A percentile compares a stretch with the other conserved stretches of the same genome.
These are phyloP conservation scores for Panurus biarmicus DNA, from an alignment of 2,113 vertebrate species.

Conservation along the genomic window DNA sequence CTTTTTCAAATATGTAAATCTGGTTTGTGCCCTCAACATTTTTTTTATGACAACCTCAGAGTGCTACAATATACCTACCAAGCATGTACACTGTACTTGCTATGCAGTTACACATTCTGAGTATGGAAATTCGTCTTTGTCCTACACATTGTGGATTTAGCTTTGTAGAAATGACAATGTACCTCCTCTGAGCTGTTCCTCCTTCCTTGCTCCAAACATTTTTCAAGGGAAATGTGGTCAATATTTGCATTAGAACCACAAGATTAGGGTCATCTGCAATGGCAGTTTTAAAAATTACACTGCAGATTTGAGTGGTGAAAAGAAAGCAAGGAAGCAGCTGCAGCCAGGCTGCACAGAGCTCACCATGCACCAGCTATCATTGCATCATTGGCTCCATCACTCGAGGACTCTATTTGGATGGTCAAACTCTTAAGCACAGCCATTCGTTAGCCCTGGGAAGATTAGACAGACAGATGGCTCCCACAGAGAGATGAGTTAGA, in stretches of 20 bases:
- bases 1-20: background rate
- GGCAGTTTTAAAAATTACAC: background rate
- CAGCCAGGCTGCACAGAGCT: background rate
- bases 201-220: background rate
- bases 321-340: background rate
- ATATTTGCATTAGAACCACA: background rate
- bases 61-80: background rate
- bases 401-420: background rate
- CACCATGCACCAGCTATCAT: background rate
- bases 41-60: background rate
- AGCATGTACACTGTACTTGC: background rate
- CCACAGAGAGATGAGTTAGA: slow-evolving; percentile 21
- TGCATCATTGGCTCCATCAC: background rate
- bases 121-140: background rate
- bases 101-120: background rate
- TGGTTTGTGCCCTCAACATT: background rate
- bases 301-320: background rate
- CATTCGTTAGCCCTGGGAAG: background rate
- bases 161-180: background rate
- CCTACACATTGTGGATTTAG: background rate
- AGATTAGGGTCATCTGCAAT: background rate
- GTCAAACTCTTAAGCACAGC: slow-evolving; percentile 29
- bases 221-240: background rate
- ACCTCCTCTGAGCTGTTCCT: background rate
- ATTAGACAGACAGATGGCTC: slow-evolving; percentile 47